A percentile compares a stretch with the other conserved stretches of the same genome.
phyloP scores from a whole-genome alignment of 1,140 invertebrate genomes.

The Pachyrhynchus sulphureomaculatus region DNA sequence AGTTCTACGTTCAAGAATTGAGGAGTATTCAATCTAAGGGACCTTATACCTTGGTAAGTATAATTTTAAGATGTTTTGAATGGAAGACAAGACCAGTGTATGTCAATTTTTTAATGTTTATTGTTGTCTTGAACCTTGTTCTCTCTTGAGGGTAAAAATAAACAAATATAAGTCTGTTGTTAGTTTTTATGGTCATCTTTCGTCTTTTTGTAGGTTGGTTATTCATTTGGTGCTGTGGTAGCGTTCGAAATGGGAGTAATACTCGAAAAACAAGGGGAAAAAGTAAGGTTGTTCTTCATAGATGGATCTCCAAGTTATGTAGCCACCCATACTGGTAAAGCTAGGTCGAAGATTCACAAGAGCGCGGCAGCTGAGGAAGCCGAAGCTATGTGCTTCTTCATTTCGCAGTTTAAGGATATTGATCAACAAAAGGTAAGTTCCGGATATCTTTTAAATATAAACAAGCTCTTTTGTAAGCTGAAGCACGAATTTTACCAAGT shows the following conservation, averaged over 20 bases:
- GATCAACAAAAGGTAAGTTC: constrained; percentile 67
- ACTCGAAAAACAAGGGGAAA: constrained; percentile 69
- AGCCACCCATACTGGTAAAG: constrained; percentile 70
- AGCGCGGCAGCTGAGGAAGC: constrained; percentile 60
- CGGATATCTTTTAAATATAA: no score
- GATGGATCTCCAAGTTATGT: constrained; percentile 94
- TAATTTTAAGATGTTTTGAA: background rate
- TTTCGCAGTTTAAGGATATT: constrained; percentile 75
- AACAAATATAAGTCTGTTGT: no score
- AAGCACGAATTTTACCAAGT: no score
- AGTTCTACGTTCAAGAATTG: constrained; percentile 78
- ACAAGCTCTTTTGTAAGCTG: no score
- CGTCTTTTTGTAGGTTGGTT: constrained; percentile 64
- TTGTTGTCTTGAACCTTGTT: no score
- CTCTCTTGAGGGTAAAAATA: no score
- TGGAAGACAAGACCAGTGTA: no score
- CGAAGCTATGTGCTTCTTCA: constrained; percentile 78
- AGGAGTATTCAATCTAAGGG: constrained; percentile 75
- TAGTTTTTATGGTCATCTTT: no score
- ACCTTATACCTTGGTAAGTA: constrained; percentile 71
- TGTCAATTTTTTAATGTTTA: no score
- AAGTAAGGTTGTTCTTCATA: constrained; percentile 72
- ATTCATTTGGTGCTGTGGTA: constrained; percentile 91
- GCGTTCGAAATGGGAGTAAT: constrained; percentile 91
- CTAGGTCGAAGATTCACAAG: constrained; percentile 57